Conservation (phyloP, 2,113 vertebrate species). For the Ictalurus punctatus region DNA sequence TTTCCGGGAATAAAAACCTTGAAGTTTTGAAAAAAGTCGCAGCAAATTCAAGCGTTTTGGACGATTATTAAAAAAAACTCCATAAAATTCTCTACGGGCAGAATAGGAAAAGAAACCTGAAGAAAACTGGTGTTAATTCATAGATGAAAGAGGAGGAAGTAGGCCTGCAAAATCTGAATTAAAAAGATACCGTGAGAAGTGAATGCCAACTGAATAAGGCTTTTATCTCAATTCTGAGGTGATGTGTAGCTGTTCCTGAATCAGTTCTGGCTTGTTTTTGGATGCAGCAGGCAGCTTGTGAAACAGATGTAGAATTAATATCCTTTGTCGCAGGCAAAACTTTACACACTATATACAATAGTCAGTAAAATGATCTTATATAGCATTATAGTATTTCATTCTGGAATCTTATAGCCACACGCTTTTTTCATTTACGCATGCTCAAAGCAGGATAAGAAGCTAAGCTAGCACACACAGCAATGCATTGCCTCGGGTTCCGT, state of each 20-base stretch:
- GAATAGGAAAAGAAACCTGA: not conserved
- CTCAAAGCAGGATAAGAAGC: not conserved
- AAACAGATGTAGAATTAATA: slow-evolving; percentile 1
- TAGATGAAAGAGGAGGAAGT: not conserved
- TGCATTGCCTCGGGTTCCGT: slow-evolving; percentile 35
- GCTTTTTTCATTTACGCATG: not conserved
- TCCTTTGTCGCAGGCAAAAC: not conserved
- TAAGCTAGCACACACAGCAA: not conserved
- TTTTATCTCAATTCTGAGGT: not conserved
- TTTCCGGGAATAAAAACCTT: no score
- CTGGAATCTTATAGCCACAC: not conserved
- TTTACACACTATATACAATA: not conserved
- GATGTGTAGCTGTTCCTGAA: not conserved
- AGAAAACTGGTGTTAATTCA: not conserved
- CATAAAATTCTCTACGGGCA: no score
- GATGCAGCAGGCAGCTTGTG: not conserved
- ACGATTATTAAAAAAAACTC: no score
- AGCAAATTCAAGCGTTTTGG: no score
- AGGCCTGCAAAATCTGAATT: not conserved
- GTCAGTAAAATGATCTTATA: not conserved
- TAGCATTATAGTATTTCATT: not conserved
- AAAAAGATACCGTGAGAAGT: not conserved
- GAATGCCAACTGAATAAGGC: not conserved
- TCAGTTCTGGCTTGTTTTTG: not conserved
- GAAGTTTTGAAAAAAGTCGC: no score